Evolutionary conservation across 2,888 invertebrate species (phyloP).

Genomic region (Hymenopus coronatus): DNA sequence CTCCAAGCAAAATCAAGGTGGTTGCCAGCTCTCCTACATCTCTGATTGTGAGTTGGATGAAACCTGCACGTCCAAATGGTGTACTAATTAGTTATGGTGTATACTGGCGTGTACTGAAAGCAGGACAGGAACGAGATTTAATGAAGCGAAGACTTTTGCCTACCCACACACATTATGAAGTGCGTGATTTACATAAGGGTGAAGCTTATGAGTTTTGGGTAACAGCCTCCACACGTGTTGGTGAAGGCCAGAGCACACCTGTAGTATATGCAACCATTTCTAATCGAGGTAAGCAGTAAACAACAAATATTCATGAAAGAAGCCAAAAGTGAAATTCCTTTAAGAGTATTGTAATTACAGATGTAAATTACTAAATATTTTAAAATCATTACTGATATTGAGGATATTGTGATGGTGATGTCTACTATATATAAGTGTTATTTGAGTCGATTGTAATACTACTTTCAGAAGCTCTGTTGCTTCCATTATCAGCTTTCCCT

Average conservation of each 20-base stretch:
- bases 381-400: too few species aligned
- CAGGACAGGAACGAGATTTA: slow-evolving; percentile 38
- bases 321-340: background rate
- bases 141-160: slow-evolving; percentile 36
- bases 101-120: slow-evolving; percentile 40
- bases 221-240: slow-evolving; percentile 49
- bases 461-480: too few species aligned
- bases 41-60: slow-evolving; percentile 45
- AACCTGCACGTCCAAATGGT: slow-evolving; percentile 48
- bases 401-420: too few species aligned
- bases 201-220: slow-evolving; percentile 45
- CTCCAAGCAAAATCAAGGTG: slow-evolving; percentile 48
- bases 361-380: background rate
- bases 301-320: background rate
- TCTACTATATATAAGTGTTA: too few species aligned
- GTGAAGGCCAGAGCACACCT: slow-evolving; percentile 47
- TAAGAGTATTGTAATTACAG: background rate
- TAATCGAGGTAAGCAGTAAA: background rate
- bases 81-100: slow-evolving; percentile 47
- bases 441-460: too few species aligned
- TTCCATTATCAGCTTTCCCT: too few species aligned
- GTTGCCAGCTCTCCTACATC: slow-evolving; percentile 44
- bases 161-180: slow-evolving; percentile 35
- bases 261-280: slow-evolving; percentile 43
- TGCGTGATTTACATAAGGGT: slow-evolving; percentile 37